These are phyloP conservation scores for Conistra vaccinii DNA, from an alignment of 2,888 invertebrate species.

Conservation along the genomic window DNA sequence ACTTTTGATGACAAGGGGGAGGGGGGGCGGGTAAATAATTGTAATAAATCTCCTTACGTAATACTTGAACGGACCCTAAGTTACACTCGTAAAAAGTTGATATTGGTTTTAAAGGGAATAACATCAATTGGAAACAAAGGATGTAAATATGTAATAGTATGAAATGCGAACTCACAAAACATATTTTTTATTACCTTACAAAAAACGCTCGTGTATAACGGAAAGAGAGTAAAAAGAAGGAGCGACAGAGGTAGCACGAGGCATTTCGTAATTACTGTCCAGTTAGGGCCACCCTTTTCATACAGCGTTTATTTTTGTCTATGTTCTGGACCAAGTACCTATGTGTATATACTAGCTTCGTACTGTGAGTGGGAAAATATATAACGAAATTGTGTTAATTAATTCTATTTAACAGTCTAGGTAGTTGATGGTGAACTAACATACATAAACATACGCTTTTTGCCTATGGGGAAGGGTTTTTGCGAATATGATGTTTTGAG, in stretches of 20 bases:
- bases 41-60: too few relatives aligned
- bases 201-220: slow-evolving; percentile 14
- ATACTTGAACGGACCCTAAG: too few relatives aligned
- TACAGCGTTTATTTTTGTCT: neutral
- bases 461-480: too few relatives aligned
- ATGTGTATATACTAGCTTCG: neutral
- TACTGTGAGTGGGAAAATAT: neutral
- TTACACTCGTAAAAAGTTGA: neutral
- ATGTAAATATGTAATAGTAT: neutral
- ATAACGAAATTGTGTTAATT: neutral
- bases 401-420: neutral
- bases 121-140: neutral
- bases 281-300: slow-evolving; percentile 30
- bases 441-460: neutral
- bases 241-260: slow-evolving; percentile 16
- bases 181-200: slow-evolving; percentile 16
- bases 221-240: slow-evolving; percentile 27
- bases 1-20: too few relatives aligned
- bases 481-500: too few relatives aligned
- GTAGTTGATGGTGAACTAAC: neutral
- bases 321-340: neutral
- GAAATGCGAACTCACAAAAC: slow-evolving; percentile 15
- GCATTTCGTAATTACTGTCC: slow-evolving; percentile 53
- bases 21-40: too few relatives aligned
- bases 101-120: neutral